Percentiles rank a stretch among this genome's conserved stretches.
phyloP scores from a whole-genome alignment of 2,797 vertebrate species.

The Sorex maritimensis region DNA sequence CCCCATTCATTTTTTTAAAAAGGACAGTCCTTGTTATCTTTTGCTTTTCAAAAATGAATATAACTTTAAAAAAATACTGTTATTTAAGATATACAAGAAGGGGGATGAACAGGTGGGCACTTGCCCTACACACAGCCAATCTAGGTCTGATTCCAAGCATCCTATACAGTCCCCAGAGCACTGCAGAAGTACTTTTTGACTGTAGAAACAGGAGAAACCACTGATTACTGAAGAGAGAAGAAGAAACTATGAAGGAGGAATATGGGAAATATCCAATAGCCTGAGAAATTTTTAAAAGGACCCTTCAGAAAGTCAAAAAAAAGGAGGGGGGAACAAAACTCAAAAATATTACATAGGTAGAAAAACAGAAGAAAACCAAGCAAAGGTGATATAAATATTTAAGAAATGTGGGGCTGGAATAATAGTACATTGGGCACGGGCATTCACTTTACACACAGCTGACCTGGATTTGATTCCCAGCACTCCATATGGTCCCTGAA shows the following conservation, averaged over 20 bases:
- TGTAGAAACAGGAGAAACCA: no score
- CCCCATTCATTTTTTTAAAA: background rate
- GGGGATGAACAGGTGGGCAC: no score
- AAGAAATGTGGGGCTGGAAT: slow-evolving; percentile 57
- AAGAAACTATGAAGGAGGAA: slow-evolving; percentile 4
- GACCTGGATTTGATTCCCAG: no score
- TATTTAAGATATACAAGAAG: background rate
- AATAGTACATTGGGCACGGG: no score
- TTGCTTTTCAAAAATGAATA: slow-evolving; percentile 53
- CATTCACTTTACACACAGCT: no score
- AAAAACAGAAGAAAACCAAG: slow-evolving; percentile 62
- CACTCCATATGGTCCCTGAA: no score
- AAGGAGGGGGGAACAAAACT: slow-evolving; percentile 38
- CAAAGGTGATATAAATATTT: slow-evolving; percentile 41
- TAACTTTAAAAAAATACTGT: slow-evolving; percentile 31
- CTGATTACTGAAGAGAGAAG: no score
- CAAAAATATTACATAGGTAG: slow-evolving; percentile 41
- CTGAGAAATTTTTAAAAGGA: slow-evolving; percentile 9
- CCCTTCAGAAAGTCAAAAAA: slow-evolving; percentile 35
- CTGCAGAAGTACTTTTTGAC: no score
- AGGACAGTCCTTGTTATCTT: slow-evolving; percentile 30
- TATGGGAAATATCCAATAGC: slow-evolving; percentile 8
- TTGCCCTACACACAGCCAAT: no score
- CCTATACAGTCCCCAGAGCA: no score
- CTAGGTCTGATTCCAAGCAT: no score